These are phyloP conservation scores for Ophthalmolycus amberensis DNA, from an alignment of 2,113 vertebrate genomes.

Conservation along the genomic window DNA sequence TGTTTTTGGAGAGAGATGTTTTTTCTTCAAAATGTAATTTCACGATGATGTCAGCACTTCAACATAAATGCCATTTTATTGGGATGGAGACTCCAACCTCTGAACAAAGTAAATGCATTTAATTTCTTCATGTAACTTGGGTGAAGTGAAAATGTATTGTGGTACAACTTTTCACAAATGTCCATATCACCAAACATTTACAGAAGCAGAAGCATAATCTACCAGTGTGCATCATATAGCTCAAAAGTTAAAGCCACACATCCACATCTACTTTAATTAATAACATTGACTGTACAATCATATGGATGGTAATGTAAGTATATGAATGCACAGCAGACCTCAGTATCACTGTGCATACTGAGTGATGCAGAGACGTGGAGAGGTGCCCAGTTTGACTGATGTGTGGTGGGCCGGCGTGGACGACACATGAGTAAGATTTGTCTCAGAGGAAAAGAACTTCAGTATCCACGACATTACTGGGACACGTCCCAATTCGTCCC, in stretches of 20 bases:
- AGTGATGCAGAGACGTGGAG: slow-evolving; percentile 11
- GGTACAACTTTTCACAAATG: not conserved
- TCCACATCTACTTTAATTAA: not conserved
- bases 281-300: not conserved
- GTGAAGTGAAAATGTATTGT: not conserved
- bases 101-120: not conserved
- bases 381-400: slow-evolving; percentile 24
- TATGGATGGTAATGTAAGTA: not conserved
- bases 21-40: not conserved
- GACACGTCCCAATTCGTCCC: slow-evolving; percentile 12
- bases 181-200: not conserved
- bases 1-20: not conserved
- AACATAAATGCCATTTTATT: not conserved
- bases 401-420: slow-evolving; percentile 24
- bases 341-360: not conserved
- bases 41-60: not conserved
- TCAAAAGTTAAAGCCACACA: not conserved
- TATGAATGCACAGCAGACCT: not conserved
- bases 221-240: not conserved
- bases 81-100: not conserved
- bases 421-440: slow-evolving; percentile 12
- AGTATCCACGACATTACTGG: slow-evolving; percentile 22
- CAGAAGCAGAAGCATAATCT: not conserved
- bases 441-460: slow-evolving; percentile 6
- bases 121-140: not conserved